Evolutionary conservation across 35 echinoderm and acorn worm species (phyloP).

Genomic region (Antedon bifida): DNA sequence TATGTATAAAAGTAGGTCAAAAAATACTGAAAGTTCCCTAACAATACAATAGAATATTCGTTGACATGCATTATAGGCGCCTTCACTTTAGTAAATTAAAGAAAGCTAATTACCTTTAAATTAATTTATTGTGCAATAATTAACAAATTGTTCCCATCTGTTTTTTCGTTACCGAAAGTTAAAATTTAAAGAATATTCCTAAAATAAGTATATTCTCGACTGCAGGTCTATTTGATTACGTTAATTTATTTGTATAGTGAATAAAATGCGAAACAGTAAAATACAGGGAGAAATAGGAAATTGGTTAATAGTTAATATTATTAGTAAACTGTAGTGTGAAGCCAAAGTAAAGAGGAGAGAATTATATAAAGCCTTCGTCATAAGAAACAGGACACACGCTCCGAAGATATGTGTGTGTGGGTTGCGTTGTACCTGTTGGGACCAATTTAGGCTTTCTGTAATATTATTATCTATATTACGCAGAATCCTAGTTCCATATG

Average conservation of each 20-base stretch:
- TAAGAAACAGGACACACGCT: not conserved
- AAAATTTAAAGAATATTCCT: no score
- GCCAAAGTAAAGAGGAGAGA: not conserved
- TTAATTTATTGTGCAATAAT: not conserved
- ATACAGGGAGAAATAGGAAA: not conserved
- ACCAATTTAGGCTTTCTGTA: not conserved
- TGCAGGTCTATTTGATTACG: not conserved
- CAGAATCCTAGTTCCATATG: not conserved
- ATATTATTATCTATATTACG: not conserved
- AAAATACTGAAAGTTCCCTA: not conserved
- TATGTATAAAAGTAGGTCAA: conserved; percentile 1
- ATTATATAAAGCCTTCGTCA: not conserved
- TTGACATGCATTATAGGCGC: no score
- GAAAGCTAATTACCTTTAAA: no score
- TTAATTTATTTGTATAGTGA: not conserved
- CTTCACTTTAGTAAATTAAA: no score
- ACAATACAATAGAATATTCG: no score
- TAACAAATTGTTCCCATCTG: not conserved
- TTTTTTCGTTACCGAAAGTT: not conserved
- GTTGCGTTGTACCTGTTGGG: not conserved
- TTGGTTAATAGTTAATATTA: not conserved
- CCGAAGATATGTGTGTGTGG: not conserved
- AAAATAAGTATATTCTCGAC: not conserved
- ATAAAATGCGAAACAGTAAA: not conserved
- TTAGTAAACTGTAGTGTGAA: not conserved